phyloP scores from a whole-genome alignment of 2,797 vertebrate genomes.

The Gymnopithys bicolor region DNA sequence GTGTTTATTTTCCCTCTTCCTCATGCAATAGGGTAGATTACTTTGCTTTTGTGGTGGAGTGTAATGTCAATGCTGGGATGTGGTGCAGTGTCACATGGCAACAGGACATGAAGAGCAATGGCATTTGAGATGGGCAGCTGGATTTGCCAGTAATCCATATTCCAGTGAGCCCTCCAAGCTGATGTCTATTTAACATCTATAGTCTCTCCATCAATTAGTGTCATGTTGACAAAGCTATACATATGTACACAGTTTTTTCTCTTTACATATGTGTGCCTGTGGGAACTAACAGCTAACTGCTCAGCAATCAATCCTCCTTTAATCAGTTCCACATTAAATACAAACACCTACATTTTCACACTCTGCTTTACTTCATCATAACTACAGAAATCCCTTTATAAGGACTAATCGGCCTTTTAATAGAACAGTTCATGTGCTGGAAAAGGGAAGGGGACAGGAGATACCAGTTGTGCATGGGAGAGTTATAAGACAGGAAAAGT shows the following conservation, averaged over 20 bases:
- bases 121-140: not conserved
- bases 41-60: not conserved
- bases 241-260: not conserved
- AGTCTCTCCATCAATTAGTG: not conserved
- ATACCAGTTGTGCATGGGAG: not conserved
- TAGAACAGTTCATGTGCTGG: not conserved
- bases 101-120: not conserved
- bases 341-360: not conserved
- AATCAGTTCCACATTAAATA: not conserved
- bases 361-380: not conserved
- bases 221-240: not conserved
- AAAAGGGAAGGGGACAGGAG: not conserved
- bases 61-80: not conserved
- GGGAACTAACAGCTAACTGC: not conserved
- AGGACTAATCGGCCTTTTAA: constrained; percentile 4
- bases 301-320: constrained; percentile 3
- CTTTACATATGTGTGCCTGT: not conserved
- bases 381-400: not conserved
- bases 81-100: not conserved
- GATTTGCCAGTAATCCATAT: not conserved
- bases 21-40: not conserved
- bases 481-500: not conserved
- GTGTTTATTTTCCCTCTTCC: constrained; percentile 46
- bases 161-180: not conserved
- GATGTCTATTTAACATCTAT: not conserved